Evolutionary conservation across 1,140 invertebrate species (phyloP), one percentile per base, ranked within the genome.

Genomic region (Anastrepha obliqua): DNA sequence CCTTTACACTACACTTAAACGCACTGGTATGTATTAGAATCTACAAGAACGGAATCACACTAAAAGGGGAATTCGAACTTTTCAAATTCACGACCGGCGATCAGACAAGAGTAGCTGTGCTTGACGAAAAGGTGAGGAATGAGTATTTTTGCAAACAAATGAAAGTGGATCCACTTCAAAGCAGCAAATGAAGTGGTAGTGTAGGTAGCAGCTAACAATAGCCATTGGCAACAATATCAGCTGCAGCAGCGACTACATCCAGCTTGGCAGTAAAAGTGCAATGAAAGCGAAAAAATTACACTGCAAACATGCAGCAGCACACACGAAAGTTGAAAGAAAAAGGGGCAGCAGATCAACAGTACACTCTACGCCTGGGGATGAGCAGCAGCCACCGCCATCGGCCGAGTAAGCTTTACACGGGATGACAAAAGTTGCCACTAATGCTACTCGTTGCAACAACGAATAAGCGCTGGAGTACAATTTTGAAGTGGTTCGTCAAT

Each of bases 401-500:
- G 58, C 87, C 86, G 85, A 88, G 89, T 87, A 87, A 87, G 70
- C 59, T 78, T 64, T 70, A 15, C 86, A 65, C 86, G 64, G 87
- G 59, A 42, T 81, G 67, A 60, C 15, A 51, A 87, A 86, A 62
- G 87, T 55, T n/a, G 59, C 86, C 55, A 87, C 55, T 59, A 87
- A 70, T 85, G 64, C 20, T 88, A 86, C 87, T 81, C 51, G 88
- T 90, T 90, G 90, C 91, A 91, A 91, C 90, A 91, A 89, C 90
- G 90, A 91, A 92, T 91, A 90, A 91, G 91, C 91, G 91, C 90
- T 90, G 89, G 88, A 91, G 91, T 91, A 91, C 90, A 91, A 91
- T 91, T 91, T 91, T 91, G 90, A 91, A 91, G 91, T 91, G 91
- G 91, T 91, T 89, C 91, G 91, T 91, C 91, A 91, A 91, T 91